phyloP scores from a whole-genome alignment of 1,140 invertebrate genomes.

The Drepana arcuata region DNA sequence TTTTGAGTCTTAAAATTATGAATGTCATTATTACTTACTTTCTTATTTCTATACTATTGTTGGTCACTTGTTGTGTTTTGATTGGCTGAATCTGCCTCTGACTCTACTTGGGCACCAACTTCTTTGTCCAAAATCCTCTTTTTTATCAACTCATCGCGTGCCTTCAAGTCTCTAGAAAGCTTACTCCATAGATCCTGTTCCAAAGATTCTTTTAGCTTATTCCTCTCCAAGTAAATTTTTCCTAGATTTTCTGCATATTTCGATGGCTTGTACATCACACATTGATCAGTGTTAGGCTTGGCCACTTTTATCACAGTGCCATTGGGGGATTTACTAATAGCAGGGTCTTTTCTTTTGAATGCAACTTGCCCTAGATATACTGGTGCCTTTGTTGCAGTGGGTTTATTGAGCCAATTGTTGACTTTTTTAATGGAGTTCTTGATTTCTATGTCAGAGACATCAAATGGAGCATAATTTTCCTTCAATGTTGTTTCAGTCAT shows the following conservation, averaged over 20 bases:
- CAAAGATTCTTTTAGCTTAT: slow-evolving; percentile 8
- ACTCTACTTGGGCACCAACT: too few relatives aligned
- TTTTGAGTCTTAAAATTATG: too few relatives aligned
- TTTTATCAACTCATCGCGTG: slow-evolving; percentile 21
- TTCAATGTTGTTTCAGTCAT: not conserved
- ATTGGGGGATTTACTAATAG: slow-evolving; percentile 9
- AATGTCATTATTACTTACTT: slow-evolving; percentile 1
- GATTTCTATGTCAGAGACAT: slow-evolving; percentile 4
- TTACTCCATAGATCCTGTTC: slow-evolving; percentile 22
- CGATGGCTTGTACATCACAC: slow-evolving; percentile 19
- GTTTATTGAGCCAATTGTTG: slow-evolving; percentile 31
- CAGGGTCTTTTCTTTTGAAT: slow-evolving; percentile 33
- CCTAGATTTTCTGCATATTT: slow-evolving; percentile 27
- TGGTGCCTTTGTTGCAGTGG: slow-evolving; percentile 7
- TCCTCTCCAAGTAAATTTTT: slow-evolving; percentile 23
- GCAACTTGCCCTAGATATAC: slow-evolving; percentile 26
- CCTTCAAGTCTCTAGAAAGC: slow-evolving; percentile 20
- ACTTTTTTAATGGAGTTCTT: slow-evolving; percentile 37
- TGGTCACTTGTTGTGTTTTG: too few relatives aligned
- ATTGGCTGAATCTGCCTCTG: too few relatives aligned
- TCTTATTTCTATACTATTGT: not conserved
- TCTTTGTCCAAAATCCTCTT: not conserved
- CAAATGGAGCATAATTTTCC: not conserved
- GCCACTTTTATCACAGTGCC: slow-evolving; percentile 4
- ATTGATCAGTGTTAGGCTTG: not conserved